Base-by-base conservation (phyloP, 1,140 invertebrate genomes). In the Halotydeus destructor region DNA sequence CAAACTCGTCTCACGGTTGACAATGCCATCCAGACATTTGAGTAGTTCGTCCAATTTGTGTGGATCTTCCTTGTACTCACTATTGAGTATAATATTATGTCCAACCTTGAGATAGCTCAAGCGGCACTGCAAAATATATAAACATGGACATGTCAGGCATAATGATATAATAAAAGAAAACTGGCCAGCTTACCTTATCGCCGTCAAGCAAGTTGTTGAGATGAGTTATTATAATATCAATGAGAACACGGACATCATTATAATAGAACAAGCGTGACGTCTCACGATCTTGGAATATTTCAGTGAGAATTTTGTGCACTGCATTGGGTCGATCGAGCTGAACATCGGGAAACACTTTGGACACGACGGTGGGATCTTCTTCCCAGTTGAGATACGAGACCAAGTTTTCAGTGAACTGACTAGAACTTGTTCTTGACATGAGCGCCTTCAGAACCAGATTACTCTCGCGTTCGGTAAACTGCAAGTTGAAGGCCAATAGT, bases 181-280 rank as follows among this genome's bases (percentile, higher is more conserved):
- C 8, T 9, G 14, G 21, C 32, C 32, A 14, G 45, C 52, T 62
- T 68, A 85, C 81, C 67, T 69, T 63, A 62, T 85, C 80, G 30
- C 79, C 80, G n/a, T 81, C 71, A 34, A 78, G 74, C 44, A 88
- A 68, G 59, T 93, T 83, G 5, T 78, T 75, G 4, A 93, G 63
- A 56, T 86, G 78, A 23, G 83, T 63, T 18, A 86, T 71, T 34
- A 88, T 73, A 54, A 93, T 88, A 55, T 91, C 85, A 49, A 91
- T 75, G 22, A 89, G 65, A 27, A 91, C 84, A 62, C 80, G 82
- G 3, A 79, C 74, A 57, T 93, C 84, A 56, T 89, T 93, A 0
- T 82, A 85, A 56, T 91, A 93, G 57, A 89, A 82, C 26, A 89
- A 67, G 49, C 70, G 67, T 1, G 83, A 76, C 4, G 82, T 84